Percentiles rank a stretch among this genome's conserved stretches.
These are phyloP conservation scores for Callimorpha dominula DNA, from an alignment of 2,888 invertebrate species.

Conservation along the genomic window DNA sequence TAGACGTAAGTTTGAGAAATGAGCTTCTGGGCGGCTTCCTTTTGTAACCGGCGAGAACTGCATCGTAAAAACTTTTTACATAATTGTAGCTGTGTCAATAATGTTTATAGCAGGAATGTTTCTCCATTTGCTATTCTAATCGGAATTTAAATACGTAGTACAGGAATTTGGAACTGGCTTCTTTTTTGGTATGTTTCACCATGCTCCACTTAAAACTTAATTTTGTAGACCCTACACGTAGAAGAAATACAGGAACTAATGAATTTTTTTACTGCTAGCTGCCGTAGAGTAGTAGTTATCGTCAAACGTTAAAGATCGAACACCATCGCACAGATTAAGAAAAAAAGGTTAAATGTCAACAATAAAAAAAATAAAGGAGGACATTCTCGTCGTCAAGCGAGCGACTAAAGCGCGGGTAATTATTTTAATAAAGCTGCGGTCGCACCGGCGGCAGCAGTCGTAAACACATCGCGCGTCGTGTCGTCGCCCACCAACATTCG, in stretches of 20 bases:
- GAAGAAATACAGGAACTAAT: too few species aligned
- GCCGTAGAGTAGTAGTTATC: background rate
- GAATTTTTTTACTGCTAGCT: too few species aligned
- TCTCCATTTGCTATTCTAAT: background rate
- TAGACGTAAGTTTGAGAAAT: background rate
- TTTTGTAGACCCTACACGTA: too few species aligned
- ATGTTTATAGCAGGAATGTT: background rate
- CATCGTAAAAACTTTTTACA: background rate
- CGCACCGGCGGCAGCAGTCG: conserved; percentile 53
- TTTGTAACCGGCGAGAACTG: background rate
- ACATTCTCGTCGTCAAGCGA: conserved; percentile 60
- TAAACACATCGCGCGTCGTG: conserved; percentile 64
- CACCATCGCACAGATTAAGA: conserved; percentile 21
- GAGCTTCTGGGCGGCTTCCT: background rate
- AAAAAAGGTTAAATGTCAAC: conserved; percentile 34
- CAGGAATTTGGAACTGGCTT: too few species aligned
- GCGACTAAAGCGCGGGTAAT: conserved; percentile 64
- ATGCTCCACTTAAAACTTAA: too few species aligned
- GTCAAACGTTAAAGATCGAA: conserved; percentile 27
- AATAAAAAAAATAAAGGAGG: conserved; percentile 51
- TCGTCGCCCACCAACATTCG: conserved; percentile 63
- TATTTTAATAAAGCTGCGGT: conserved; percentile 71
- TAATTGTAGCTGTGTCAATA: background rate
- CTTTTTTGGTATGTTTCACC: too few species aligned
- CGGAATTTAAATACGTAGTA: background rate